phyloP scores from a whole-genome alignment of 2,888 invertebrate species.

The Nomada ferruginata region DNA sequence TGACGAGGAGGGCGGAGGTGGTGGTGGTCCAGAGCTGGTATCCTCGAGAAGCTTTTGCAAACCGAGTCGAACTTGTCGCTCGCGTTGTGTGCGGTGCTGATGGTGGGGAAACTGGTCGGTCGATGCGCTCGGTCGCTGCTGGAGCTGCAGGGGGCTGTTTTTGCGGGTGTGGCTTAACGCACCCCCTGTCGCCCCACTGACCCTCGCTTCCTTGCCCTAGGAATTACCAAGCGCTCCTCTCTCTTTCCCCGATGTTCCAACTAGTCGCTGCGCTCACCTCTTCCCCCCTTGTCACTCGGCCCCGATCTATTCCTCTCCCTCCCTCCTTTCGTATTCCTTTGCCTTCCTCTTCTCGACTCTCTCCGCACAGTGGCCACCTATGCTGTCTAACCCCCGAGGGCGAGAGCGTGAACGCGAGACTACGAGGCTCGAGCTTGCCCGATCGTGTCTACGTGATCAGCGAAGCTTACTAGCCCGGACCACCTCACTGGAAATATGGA shows the following conservation, averaged over 20 bases:
- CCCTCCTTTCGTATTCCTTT: slow-evolving; percentile 37
- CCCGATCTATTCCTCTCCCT: slow-evolving; percentile 32
- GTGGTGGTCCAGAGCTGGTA: slow-evolving; percentile 66
- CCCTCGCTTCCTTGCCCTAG: slow-evolving; percentile 77
- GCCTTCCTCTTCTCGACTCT: slow-evolving; percentile 31
- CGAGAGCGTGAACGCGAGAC: slow-evolving; percentile 67
- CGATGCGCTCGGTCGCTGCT: slow-evolving; percentile 80
- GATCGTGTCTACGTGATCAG: slow-evolving; percentile 72
- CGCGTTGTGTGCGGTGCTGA: slow-evolving; percentile 75
- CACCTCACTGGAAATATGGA: slow-evolving; percentile 64
- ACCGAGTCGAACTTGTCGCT: slow-evolving; percentile 81
- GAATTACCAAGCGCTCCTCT: slow-evolving; percentile 68
- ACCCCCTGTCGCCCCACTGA: slow-evolving; percentile 75
- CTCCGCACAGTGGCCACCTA: slow-evolving; percentile 6
- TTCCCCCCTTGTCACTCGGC: slow-evolving; percentile 13
- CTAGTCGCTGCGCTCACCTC: slow-evolving; percentile 26
- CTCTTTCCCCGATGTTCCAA: slow-evolving; percentile 19
- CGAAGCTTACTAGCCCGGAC: slow-evolving; percentile 31
- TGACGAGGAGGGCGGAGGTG: slow-evolving; percentile 1
- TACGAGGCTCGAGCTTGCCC: slow-evolving; percentile 56
- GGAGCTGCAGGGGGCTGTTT: slow-evolving; percentile 81
- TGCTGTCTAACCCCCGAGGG: slow-evolving; percentile 64
- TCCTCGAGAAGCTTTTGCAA: slow-evolving; percentile 78
- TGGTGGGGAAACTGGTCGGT: slow-evolving; percentile 78
- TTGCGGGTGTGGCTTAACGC: slow-evolving; percentile 83